phyloP scores from a whole-genome alignment of 2,888 invertebrate species.

The Brachynemurus nebulosus region DNA sequence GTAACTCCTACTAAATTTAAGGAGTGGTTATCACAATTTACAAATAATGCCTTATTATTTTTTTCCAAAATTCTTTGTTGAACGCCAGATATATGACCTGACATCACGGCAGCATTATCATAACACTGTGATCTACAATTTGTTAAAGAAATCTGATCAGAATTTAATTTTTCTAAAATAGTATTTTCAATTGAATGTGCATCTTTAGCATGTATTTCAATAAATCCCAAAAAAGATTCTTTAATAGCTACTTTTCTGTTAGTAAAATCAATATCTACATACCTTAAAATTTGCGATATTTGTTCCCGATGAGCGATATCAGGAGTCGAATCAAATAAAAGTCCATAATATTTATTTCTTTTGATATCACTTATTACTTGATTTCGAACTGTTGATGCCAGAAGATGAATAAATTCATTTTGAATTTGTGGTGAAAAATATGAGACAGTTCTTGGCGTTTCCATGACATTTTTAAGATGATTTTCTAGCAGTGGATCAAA shows the following conservation, averaged over 20 bases:
- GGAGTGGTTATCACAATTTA: neutral
- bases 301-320: slow-evolving; percentile 5
- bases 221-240: slow-evolving; percentile 5
- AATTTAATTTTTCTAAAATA: slow-evolving; percentile 1
- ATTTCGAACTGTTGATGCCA: too few species aligned
- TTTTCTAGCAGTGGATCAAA: slow-evolving; percentile 14
- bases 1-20: neutral
- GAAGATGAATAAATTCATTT: too few species aligned
- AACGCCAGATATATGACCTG: too few species aligned
- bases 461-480: slow-evolving; percentile 15
- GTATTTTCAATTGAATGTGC: neutral
- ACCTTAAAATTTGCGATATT: slow-evolving; percentile 5
- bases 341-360: too few species aligned
- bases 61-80: too few species aligned
- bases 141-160: too few species aligned
- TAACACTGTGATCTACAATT: too few species aligned
- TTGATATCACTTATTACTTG: too few species aligned
- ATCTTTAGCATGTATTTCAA: neutral
- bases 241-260: neutral
- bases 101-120: too few species aligned
- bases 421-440: too few species aligned
- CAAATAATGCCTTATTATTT: neutral
- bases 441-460: slow-evolving; percentile 14
- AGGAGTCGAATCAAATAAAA: too few species aligned
- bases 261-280: neutral